Base-by-base conservation (phyloP, 2,113 vertebrate species). In the Oreochromis spilurus region DNA sequence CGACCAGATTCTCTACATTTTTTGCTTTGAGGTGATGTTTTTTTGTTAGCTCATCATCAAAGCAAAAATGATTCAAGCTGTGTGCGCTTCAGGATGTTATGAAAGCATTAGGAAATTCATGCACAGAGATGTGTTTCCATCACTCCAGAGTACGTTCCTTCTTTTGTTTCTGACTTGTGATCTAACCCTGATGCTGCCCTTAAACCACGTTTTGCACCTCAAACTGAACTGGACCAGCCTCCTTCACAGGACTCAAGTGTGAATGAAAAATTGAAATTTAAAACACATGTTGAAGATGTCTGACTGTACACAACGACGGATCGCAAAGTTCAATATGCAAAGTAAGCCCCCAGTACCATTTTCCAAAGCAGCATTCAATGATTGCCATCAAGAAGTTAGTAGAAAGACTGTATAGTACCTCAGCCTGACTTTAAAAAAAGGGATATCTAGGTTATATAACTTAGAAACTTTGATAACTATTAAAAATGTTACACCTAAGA, bases 171-270 rank as follows among this genome's bases (percentile, higher is more conserved):
- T 19, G 5, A 13, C n/a, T 10, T 2, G 16, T 31, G 36, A 79
- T 36, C 16, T 53, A 54, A 85, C 53, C 3, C 21, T 12, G 26
- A 79, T 80, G 53, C 84, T 26, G 34, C 48, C 9, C 24, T 21
- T 29, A 0, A 54, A 57, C 14, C 0, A 7, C 0, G 0, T 26
- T 54, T 72, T 72, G 36, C 8, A n/a, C 2, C 36, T 43, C 6
- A n/a, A 57, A 75, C 21, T 72, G 2, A 34, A 2, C 26, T 77
- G 45, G 45, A 77, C 17, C 1, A 77, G 72, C 72, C 1, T 50
- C 2, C 45, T 50, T 34, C 45, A 34, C 72, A 77, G 6, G 45
- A 1, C 26, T 77, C 26, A 13, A 31, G 45, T 52, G 43, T 50
- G 26, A 77, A 31, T 50, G 45, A 48, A 50, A 77, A 48, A 10